Evolutionary conservation across 2,888 invertebrate genomes (phyloP).

Genomic region (Zygothrica quintamaculata): DNA sequence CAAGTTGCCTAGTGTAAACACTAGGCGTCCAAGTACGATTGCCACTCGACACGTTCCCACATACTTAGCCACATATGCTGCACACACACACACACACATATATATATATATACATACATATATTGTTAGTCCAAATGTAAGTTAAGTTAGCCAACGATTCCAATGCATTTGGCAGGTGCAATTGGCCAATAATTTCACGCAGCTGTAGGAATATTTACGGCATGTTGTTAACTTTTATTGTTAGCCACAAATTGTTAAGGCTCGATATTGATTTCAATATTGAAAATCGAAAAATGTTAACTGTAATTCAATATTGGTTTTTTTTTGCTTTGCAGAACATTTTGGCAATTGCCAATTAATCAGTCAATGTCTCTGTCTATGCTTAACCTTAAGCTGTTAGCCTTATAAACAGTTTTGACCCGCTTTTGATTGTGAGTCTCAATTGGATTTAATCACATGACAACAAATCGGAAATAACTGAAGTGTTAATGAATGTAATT

Average conservation of each 20-base stretch:
- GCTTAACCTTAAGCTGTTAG: not conserved
- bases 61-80: constrained; percentile 20
- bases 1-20: constrained; percentile 26
- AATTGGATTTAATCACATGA: constrained; percentile 18
- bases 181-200: constrained; percentile 70
- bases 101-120: too few relatives aligned
- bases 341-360: not conserved
- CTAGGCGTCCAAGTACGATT: constrained; percentile 5
- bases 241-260: constrained; percentile 24
- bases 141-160: too few relatives aligned
- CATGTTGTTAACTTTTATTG: constrained; percentile 44
- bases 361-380: not conserved
- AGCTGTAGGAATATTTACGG: constrained; percentile 59
- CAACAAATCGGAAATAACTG: constrained; percentile 59
- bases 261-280: constrained; percentile 11
- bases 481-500: constrained; percentile 63
- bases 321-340: too few relatives aligned
- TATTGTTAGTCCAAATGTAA: too few relatives aligned
- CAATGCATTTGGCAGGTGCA: constrained; percentile 71
- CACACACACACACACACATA: too few relatives aligned
- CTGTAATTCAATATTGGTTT: constrained; percentile 8
- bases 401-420: constrained; percentile 19
- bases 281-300: constrained; percentile 9
- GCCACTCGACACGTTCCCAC: not conserved
- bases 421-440: constrained; percentile 5